Evolutionary conservation across 2,113 vertebrate species (phyloP).

Genomic region (Rafetus swinhoei): DNA sequence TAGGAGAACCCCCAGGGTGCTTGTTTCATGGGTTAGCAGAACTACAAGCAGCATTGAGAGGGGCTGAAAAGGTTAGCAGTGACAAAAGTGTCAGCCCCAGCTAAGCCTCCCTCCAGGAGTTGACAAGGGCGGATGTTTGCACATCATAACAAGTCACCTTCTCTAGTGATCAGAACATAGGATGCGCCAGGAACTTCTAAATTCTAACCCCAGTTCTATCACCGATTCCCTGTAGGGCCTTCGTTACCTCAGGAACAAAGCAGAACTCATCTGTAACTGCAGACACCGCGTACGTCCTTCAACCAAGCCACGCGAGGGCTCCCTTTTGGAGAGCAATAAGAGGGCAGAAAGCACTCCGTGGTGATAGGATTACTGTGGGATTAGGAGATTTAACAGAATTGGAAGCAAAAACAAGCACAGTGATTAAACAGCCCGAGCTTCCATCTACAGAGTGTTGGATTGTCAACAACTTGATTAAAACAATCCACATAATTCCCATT

Average conservation of each 20-base stretch:
- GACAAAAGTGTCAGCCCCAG: neutral
- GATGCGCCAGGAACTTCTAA: neutral
- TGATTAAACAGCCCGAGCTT: accelerated
- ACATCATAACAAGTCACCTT: accelerated
- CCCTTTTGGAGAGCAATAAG: accelerated
- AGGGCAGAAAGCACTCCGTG: accelerated
- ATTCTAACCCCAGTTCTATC: accelerated
- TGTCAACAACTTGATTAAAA: neutral
- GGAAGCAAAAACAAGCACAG: neutral
- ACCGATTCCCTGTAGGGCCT: accelerated
- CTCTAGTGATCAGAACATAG: accelerated
- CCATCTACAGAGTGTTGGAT: accelerated
- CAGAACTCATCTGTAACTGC: accelerated
- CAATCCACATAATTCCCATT: neutral
- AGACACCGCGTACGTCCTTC: accelerated
- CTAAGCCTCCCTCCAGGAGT: neutral
- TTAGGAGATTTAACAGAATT: neutral
- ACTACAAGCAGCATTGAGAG: neutral
- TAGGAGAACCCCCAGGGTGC: conserved; percentile 25
- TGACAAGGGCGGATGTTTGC: neutral
- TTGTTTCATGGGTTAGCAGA: neutral
- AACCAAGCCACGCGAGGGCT: accelerated
- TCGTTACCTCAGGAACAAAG: accelerated
- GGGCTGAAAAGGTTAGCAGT: neutral
- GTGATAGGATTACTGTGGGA: accelerated